phyloP scores from a whole-genome alignment of 2,797 vertebrate genomes.

The Triplophysa yarkandensis region DNA sequence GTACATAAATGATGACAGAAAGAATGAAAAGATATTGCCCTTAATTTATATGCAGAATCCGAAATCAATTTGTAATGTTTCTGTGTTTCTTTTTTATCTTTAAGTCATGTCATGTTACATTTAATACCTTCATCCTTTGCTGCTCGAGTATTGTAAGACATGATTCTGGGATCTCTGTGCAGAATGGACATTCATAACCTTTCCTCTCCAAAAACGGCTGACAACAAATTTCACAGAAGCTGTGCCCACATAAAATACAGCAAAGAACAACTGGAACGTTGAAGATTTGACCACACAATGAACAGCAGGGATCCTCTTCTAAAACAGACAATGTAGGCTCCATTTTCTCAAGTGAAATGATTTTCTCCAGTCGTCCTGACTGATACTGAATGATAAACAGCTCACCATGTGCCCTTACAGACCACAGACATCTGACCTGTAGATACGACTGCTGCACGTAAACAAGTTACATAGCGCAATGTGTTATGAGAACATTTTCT shows the following conservation, averaged over 20 bases:
- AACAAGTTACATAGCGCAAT: background rate
- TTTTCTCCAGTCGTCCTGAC: conserved; percentile 15
- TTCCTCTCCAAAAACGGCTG: conserved; percentile 52
- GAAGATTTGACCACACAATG: conserved; percentile 34
- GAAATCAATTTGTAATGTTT: background rate
- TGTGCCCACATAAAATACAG: conserved; percentile 22
- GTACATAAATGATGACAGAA: too few species aligned
- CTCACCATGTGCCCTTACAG: conserved; percentile 16
- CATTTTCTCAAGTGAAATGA: conserved; percentile 8
- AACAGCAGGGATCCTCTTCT: conserved; percentile 22
- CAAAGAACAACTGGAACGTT: conserved; percentile 5
- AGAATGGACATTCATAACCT: conserved; percentile 30
- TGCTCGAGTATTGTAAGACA: conserved; percentile 7
- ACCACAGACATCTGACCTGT: conserved; percentile 32
- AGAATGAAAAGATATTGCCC: too few species aligned
- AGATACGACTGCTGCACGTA: background rate
- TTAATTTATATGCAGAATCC: too few species aligned
- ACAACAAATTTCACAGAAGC: conserved; percentile 35
- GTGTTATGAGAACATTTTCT: too few species aligned
- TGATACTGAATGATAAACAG: conserved; percentile 38
- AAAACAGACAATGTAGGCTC: background rate
- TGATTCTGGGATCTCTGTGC: conserved; percentile 23
- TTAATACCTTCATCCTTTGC: conserved; percentile 23
- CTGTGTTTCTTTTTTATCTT: background rate
- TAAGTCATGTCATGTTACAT: background rate